A percentile compares a stretch with the other conserved stretches of the same genome.
phyloP scores from a whole-genome alignment of 2,113 vertebrate genomes.

The Cyanoderma ruficeps region DNA sequence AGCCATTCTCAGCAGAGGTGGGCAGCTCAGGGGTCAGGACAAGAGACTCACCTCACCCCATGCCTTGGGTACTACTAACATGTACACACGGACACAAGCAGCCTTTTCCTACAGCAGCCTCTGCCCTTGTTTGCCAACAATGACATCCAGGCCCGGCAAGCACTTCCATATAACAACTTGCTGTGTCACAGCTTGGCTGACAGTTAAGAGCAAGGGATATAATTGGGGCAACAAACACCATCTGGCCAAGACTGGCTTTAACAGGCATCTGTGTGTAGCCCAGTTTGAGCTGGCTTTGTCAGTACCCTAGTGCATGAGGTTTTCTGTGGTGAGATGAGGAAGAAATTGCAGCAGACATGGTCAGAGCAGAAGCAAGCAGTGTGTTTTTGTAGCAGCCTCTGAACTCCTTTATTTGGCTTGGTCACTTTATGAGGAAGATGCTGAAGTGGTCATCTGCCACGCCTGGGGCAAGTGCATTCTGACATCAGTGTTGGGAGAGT shows the following conservation, averaged over 20 bases:
- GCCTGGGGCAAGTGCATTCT: neutral
- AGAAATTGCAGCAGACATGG: neutral
- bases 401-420: neutral
- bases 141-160: neutral
- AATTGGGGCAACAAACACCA: slow-evolving; percentile 48
- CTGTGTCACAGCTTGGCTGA: slow-evolving; percentile 35
- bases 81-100: neutral
- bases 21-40: neutral
- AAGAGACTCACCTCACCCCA: neutral
- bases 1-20: neutral
- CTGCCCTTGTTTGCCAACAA: neutral
- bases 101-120: neutral
- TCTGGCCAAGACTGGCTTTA: slow-evolving; percentile 14
- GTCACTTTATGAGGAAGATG: neutral
- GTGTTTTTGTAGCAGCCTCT: neutral
- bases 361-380: neutral
- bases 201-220: neutral
- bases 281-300: neutral
- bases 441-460: neutral
- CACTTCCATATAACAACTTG: neutral
- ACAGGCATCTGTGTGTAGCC: neutral
- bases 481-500: neutral
- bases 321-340: neutral
- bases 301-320: neutral
- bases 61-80: neutral